Evolutionary conservation across 2,888 invertebrate genomes (phyloP), one percentile per base, ranked within the genome.

Genomic region (Phengaris arion): DNA sequence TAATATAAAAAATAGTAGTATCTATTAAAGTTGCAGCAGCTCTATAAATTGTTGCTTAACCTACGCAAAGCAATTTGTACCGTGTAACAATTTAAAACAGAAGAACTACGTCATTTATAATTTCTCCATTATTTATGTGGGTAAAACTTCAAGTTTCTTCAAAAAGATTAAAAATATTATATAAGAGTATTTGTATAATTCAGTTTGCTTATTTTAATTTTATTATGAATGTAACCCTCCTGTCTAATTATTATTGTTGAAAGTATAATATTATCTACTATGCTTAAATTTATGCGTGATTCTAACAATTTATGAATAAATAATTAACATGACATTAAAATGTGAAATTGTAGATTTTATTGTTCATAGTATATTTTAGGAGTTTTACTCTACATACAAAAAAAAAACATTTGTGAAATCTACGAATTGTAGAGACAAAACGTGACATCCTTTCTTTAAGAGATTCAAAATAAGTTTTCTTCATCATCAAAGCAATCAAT

Each of bases 1-100:
- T n/a, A 3, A 35, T 35, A 35, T 35, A 3, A 35, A 35, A 51
- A 51, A 51, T 51, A 51, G 7, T 5, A 51, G 9, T 51, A 51
- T 59, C 59, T 59, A 9, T 22, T 15, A 64, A 64, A 35, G 35
- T 64, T 45, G 45, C 8, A 64, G 64, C 64, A 13, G 35, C 64
- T 64, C 64, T 64, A 64, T 64, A 45, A 64, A 64, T 64, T 64
- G 35, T 22, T 64, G 64, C 35, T 64, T 45, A 64, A 13, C 64
- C 64, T 64, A 64, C 64, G 35, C 12, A 45, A 35, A 64, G 64
- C 12, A 35, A 45, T 64, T 64, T 64, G 64, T 45, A 64, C 64
- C 64, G 35, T 45, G 64, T 64, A 64, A 64, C 35, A 64, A 13
- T 64, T 64, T 45, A 35, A 64, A 64, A 45, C 35, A 64, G 35